Evolutionary conservation across 2,888 invertebrate genomes (phyloP).

Genomic region (Lypha dubia): DNA sequence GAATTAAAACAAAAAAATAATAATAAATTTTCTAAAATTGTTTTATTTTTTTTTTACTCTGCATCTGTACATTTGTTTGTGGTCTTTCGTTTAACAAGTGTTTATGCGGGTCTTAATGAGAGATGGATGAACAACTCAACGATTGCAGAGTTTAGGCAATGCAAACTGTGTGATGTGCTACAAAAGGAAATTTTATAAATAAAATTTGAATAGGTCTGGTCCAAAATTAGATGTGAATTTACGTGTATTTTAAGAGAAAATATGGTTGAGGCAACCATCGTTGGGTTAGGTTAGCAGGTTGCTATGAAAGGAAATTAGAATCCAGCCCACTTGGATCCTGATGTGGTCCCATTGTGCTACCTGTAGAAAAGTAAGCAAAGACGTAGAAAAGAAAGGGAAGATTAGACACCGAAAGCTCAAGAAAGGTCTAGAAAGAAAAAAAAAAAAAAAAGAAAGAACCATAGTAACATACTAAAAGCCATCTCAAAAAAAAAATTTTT

Average conservation of each 20-base stretch:
- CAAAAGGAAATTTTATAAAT: not conserved
- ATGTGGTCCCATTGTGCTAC: not conserved
- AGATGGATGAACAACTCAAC: not conserved
- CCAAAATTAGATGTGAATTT: too few relatives aligned
- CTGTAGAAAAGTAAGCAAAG: not conserved
- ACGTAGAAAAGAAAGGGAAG: too few relatives aligned
- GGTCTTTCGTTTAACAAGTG: slow-evolving; percentile 66
- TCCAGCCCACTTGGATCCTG: too few relatives aligned
- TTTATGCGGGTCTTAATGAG: slow-evolving; percentile 54
- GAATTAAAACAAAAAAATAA: slow-evolving; percentile 45
- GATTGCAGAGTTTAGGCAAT: not conserved
- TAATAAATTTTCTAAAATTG: not conserved
- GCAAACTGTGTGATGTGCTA: not conserved
- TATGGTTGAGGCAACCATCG: too few relatives aligned
- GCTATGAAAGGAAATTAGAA: too few relatives aligned
- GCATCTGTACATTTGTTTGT: slow-evolving; percentile 61
- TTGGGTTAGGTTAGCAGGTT: too few relatives aligned
- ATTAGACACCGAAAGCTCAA: too few relatives aligned
- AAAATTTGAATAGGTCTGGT: not conserved
- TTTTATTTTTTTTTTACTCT: slow-evolving; percentile 29
- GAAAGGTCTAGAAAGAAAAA: too few relatives aligned
- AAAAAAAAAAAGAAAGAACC: too few relatives aligned
- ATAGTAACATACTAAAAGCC: too few relatives aligned
- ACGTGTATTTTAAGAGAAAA: too few relatives aligned
- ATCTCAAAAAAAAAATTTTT: too few relatives aligned